phyloP scores from a whole-genome alignment of 2,888 invertebrate species.

The Eupithecia insigniata region DNA sequence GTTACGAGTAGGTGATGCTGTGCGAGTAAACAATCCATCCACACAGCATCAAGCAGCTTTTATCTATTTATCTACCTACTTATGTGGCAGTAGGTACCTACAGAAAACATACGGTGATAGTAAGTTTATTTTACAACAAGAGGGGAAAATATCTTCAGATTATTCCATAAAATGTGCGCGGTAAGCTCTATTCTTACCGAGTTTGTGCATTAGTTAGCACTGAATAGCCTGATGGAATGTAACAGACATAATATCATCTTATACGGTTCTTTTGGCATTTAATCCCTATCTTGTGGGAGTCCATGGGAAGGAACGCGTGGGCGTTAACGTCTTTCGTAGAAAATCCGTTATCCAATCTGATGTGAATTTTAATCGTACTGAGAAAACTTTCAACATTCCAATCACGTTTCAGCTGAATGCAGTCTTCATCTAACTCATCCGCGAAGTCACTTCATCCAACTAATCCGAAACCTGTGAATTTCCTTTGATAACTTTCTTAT shows the following conservation, averaged over 20 bases:
- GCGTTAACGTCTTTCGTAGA: constrained; percentile 54
- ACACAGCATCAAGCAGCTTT: too few species aligned
- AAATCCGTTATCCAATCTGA: constrained; percentile 50
- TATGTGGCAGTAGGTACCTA: neutral
- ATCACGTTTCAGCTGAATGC: constrained; percentile 25
- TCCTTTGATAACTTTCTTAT: constrained; percentile 3
- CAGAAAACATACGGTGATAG: neutral
- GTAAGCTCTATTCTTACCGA: constrained; percentile 29
- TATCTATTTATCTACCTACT: neutral
- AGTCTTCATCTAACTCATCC: constrained; percentile 12
- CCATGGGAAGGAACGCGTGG: constrained; percentile 52
- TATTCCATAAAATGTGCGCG: constrained; percentile 34
- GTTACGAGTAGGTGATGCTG: too few species aligned
- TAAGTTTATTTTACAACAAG: constrained; percentile 5
- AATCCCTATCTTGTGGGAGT: constrained; percentile 59
- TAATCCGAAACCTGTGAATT: constrained; percentile 1
- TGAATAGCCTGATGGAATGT: constrained; percentile 32
- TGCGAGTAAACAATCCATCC: too few species aligned
- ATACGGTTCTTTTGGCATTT: constrained; percentile 57
- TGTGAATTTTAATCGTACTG: constrained; percentile 47
- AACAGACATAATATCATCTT: constrained; percentile 34
- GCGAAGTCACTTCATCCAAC: constrained; percentile 7
- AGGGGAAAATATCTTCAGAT: constrained; percentile 30
- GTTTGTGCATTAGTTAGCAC: constrained; percentile 33
- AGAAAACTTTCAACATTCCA: constrained; percentile 34